These are phyloP conservation scores for Paragorgia papillata DNA, from an alignment of 92 coral and sea anemone species.

Conservation along the genomic window DNA sequence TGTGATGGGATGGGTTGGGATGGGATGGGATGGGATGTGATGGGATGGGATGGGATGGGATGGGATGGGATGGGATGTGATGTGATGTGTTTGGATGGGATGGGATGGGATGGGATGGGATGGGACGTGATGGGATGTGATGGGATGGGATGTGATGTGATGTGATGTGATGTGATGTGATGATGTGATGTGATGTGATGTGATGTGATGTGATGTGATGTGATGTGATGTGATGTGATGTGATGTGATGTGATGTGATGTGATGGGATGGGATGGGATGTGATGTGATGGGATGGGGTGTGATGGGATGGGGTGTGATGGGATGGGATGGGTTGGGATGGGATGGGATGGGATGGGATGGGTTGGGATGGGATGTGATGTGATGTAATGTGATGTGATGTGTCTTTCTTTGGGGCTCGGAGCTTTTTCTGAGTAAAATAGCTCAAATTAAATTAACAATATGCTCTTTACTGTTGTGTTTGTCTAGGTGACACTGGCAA, in stretches of 20 bases:
- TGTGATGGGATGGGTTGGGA: not conserved
- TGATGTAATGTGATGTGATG: not conserved
- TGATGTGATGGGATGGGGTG: slow-evolving; percentile 10
- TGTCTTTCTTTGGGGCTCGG: not conserved
- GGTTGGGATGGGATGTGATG: not conserved
- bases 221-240: no score
- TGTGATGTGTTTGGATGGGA: no score
- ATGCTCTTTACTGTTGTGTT: no score
- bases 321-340: not conserved
- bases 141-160: no score
- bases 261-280: slow-evolving; percentile 2
- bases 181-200: no score
- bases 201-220: no score
- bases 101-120: no score
- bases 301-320: slow-evolving; percentile 3
- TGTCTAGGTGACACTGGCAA: slow-evolving; percentile 70
- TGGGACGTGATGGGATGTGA: no score
- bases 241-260: slow-evolving; percentile 1
- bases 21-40: not conserved
- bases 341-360: not conserved
- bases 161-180: no score
- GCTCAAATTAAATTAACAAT: no score
- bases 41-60: slow-evolving; percentile 3
- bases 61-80: not conserved
- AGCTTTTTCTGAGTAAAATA: no score